Base-by-base conservation (phyloP, 2,888 invertebrate species). In the Tenthredo livida region DNA sequence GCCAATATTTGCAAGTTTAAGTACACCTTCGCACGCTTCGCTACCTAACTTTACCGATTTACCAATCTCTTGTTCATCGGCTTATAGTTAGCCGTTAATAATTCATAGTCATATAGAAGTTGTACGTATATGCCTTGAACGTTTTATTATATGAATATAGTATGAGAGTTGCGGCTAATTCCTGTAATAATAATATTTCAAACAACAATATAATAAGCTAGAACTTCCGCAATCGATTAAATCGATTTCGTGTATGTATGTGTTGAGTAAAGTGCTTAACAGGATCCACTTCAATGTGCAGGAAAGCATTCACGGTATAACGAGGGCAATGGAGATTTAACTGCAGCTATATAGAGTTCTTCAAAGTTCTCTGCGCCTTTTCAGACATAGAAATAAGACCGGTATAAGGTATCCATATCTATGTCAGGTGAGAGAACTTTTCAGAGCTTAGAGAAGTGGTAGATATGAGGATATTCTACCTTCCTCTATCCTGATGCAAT, bases 371-470 rank as follows among this genome's bases (percentile, higher is more conserved):
- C 25, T n/a, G 9, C 73, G 73, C 73, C 7, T 10, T 43, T 43
- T 25, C 21, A 73, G 73, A 29, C 6, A 17, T 61, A 17, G 67
- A 33, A 25, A 73, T 77, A 54, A 80, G 0, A 15, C 15, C 47
- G 37, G 37, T 37, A n/a, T n/a, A n/a, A 7, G 78, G 58, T 80
- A 33, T 77, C 25, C 77, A 33, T 40, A 77, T 29, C 25, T 77
- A 17, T 33, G 80, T 61, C 80, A 80, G 80, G 80, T 80, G 58
- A 40, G 80, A 37, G 17, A 80, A 80, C 80, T 58, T 80, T 61
- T 50, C 40, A 61, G 40, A 40, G 80, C 61, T 50, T 54, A 33
- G 33, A 15, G 15, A 54, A 50, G 50, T 17, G 43, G 73, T 21
- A 43, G 61, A 21, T 67, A 83, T 33, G 58, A 21, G 43, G 61